Evolutionary conservation across 2,113 vertebrate genomes (phyloP).

Genomic region (Arenaria interpres): DNA sequence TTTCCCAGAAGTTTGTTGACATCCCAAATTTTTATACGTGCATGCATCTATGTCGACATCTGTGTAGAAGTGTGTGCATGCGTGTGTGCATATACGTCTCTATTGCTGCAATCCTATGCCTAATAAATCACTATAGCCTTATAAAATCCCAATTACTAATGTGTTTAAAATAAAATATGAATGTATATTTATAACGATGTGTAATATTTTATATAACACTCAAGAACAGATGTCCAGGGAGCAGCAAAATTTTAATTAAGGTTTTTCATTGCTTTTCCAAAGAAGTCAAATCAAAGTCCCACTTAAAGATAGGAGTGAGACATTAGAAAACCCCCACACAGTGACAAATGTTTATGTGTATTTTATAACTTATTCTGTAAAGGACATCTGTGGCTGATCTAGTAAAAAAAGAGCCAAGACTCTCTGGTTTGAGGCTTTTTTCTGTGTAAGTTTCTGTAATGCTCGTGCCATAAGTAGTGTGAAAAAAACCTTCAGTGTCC

Average conservation of each 20-base stretch:
- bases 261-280: slow-evolving; percentile 44
- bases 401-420: neutral
- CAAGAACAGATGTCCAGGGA: slow-evolving; percentile 60
- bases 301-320: slow-evolving; percentile 14
- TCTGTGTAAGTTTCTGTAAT: neutral
- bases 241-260: slow-evolving; percentile 63
- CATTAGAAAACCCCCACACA: neutral
- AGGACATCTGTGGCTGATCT: slow-evolving; percentile 22
- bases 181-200: slow-evolving; percentile 33
- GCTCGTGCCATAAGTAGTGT: neutral
- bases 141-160: slow-evolving; percentile 44
- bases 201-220: slow-evolving; percentile 63
- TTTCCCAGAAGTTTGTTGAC: neutral
- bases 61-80: neutral
- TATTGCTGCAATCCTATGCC: neutral
- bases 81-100: neutral
- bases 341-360: slow-evolving; percentile 44
- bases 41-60: neutral
- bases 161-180: slow-evolving; percentile 55
- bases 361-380: slow-evolving; percentile 20
- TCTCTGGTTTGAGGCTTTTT: neutral
- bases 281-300: slow-evolving; percentile 20
- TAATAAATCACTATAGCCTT: neutral
- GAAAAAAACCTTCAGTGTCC: neutral
- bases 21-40: neutral